Evolutionary conservation across 1,140 invertebrate genomes (phyloP).

Genomic region (Listronotus bonariensis): DNA sequence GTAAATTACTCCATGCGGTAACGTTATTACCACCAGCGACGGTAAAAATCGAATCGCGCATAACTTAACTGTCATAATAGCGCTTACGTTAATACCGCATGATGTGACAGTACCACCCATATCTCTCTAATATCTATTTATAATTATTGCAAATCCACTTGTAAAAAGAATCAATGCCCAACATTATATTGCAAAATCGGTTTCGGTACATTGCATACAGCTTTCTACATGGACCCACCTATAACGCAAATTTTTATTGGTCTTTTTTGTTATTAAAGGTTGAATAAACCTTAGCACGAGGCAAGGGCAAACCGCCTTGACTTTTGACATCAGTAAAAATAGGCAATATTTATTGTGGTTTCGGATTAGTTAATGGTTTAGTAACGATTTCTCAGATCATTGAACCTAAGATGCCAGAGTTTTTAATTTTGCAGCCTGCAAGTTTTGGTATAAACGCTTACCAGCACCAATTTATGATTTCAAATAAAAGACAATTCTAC

Average conservation of each 20-base stretch:
- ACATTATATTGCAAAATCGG: slow-evolving; percentile 22
- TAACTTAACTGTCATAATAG: too few species aligned
- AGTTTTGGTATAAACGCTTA: background rate
- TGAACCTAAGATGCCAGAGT: slow-evolving; percentile 5
- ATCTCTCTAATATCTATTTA: too few species aligned
- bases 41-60: too few species aligned
- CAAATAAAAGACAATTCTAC: too few species aligned
- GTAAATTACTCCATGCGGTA: too few species aligned
- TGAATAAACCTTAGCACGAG: slow-evolving; percentile 24
- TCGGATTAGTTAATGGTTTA: slow-evolving; percentile 16
- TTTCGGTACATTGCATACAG: slow-evolving; percentile 24
- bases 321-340: slow-evolving; percentile 25
- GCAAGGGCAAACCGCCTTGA: slow-evolving; percentile 13
- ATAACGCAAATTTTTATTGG: slow-evolving; percentile 19
- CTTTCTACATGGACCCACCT: slow-evolving; percentile 29
- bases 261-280: slow-evolving; percentile 24
- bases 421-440: slow-evolving; percentile 7
- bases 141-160: background rate
- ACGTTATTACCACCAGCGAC: too few species aligned
- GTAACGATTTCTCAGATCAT: slow-evolving; percentile 4
- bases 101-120: too few species aligned
- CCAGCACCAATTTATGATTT: too few species aligned
- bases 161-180: background rate
- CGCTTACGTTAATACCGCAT: too few species aligned
- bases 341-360: slow-evolving; percentile 19